A percentile compares a stretch with the other conserved stretches of the same genome.
Conservation (phyloP, 1,140 invertebrate species). For the Aphaenogaster ashmeadi region DNA sequence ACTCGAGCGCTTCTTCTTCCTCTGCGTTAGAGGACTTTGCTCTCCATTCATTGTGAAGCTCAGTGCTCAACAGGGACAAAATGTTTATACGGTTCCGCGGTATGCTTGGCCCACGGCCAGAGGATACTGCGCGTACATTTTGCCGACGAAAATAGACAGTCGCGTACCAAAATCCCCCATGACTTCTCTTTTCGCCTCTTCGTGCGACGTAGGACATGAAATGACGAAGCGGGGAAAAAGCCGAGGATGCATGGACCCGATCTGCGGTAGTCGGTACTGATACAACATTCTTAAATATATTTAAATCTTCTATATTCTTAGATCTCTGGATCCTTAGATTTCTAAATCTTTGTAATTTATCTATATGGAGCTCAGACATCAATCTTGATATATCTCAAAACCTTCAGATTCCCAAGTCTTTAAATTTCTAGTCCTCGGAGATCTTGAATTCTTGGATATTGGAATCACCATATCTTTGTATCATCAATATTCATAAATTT, state of each 20-base stretch:
- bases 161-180: conserved; percentile 84
- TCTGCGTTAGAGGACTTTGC: conserved; percentile 60
- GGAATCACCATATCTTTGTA: no score
- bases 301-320: neutral
- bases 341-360: conserved; percentile 21
- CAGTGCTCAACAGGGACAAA: conserved; percentile 81
- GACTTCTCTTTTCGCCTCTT: conserved; percentile 79
- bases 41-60: conserved; percentile 79
- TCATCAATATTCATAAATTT: no score
- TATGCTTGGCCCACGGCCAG: conserved; percentile 83
- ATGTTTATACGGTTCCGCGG: conserved; percentile 82
- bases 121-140: conserved; percentile 85
- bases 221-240: neutral
- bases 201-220: conserved; percentile 22
- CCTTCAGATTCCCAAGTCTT: neutral
- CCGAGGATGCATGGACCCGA: neutral
- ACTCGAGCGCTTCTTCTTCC: conserved; percentile 28
- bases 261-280: neutral
- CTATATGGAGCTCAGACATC: neutral
- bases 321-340: neutral
- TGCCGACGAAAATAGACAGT: conserved; percentile 82
- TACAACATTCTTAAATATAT: neutral
- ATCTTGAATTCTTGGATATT: neutral
- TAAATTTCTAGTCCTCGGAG: neutral
- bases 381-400: neutral